Base-by-base conservation (phyloP, 2,797 vertebrate species). In the Gallinago stenura region DNA sequence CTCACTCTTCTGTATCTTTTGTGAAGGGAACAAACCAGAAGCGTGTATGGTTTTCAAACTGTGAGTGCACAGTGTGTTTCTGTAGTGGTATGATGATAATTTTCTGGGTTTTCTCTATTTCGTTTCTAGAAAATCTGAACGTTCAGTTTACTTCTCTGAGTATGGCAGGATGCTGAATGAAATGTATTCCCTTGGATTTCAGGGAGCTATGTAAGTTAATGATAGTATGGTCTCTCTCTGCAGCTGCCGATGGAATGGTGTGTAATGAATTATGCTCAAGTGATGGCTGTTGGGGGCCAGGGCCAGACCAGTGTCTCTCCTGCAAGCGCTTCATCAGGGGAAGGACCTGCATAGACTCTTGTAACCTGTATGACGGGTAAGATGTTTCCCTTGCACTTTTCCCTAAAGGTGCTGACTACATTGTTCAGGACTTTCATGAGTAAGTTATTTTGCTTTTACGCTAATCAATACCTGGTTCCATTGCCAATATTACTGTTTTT, bases 281-380 rank as follows among this genome's bases (percentile, higher is more conserved):
- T 3, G 98, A 98, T 4, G 99, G 99, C 20, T 99, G 99, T 48
- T 99, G 99, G 99, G 99, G 99, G 9, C 98, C 99, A 0, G 99
- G 99, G 4, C 98, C 99, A 2, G 98, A 99, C 95, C 99, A 99
- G 93, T 99, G 99, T 93, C 98, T 99, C 12, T 99, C 98, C 46
- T 99, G 99, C 92, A 98, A 98, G 30, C 98, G 96, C 78, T 99
- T 99, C 98, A 98, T 99, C 92, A 97, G 99, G 13, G 99, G 99
- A 25, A 98, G 98, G 78, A 98, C 98, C 66, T 99, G 99, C 75
- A 98, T 99, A 2, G 98, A 99, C 51, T 98, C 99, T 50, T 99
- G 99, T 96, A 98, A 99, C 92, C 98, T 99, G 31, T 99, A 99
- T 22, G 98, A 99, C 0, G 99, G 99, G 99, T 99, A 97, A 98